A percentile compares a stretch with the other conserved stretches of the same genome.
These are phyloP conservation scores for Acanthosoma haemorrhoidale DNA, from an alignment of 2,888 invertebrate species.

Conservation along the genomic window DNA sequence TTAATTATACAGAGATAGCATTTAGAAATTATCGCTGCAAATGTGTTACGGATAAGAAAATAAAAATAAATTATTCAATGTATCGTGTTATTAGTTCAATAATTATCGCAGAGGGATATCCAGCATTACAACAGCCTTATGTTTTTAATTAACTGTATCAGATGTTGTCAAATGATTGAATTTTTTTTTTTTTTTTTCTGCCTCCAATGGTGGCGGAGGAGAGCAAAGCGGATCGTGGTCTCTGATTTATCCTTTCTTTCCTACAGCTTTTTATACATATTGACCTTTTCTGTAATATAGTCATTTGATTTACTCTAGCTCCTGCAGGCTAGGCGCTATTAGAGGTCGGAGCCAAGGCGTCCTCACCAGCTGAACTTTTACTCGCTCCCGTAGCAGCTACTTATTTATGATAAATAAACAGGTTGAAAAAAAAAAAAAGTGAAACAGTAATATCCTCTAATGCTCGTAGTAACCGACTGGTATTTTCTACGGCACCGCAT, in stretches of 20 bases:
- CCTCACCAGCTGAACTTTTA: neutral
- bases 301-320: neutral
- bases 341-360: neutral
- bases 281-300: neutral
- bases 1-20: too few species aligned
- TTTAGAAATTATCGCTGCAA: too few species aligned
- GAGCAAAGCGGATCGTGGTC: neutral
- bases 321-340: neutral
- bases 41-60: too few species aligned
- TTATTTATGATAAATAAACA: constrained; percentile 7
- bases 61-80: too few species aligned
- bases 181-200: too few species aligned
- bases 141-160: too few species aligned
- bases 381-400: neutral
- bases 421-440: constrained; percentile 6
- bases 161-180: too few species aligned
- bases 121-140: too few species aligned
- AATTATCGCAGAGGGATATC: too few species aligned
- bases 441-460: neutral
- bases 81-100: too few species aligned
- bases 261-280: neutral
- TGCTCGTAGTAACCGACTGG: neutral
- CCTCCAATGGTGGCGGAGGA: neutral
- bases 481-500: neutral
- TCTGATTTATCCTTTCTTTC: neutral